Percentiles rank a stretch among this genome's conserved stretches.
phyloP scores from a whole-genome alignment of 2,797 vertebrate genomes.

The Peromyscus melanophrys region DNA sequence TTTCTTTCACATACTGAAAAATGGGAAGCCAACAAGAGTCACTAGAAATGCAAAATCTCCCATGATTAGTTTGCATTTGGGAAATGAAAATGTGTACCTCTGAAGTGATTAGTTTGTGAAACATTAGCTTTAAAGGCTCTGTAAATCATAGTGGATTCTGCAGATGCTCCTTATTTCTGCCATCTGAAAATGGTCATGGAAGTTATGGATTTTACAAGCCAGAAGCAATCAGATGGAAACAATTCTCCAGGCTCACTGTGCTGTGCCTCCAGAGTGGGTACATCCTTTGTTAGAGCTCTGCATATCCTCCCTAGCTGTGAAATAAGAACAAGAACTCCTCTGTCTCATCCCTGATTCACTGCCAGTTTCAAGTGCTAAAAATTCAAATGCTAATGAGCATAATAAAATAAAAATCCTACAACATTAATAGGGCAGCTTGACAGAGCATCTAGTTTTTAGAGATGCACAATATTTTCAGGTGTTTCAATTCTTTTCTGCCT shows the following conservation, averaged over 20 bases:
- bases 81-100: slow-evolving; percentile 31
- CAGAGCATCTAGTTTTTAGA: not conserved
- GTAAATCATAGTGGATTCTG: slow-evolving; percentile 64
- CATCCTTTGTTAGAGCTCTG: not conserved
- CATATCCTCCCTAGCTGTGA: not conserved
- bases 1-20: slow-evolving; percentile 49
- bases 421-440: not conserved
- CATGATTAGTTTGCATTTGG: slow-evolving; percentile 23
- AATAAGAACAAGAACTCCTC: not conserved
- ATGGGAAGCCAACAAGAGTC: not conserved
- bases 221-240: not conserved
- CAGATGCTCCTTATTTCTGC: not conserved
- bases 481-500: slow-evolving; percentile 37
- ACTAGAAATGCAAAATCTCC: not conserved
- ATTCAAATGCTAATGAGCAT: not conserved
- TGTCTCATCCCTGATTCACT: not conserved
- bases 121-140: slow-evolving; percentile 35
- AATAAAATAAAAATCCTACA: not conserved
- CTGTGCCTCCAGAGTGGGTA: not conserved
- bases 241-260: not conserved
- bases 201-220: slow-evolving; percentile 55
- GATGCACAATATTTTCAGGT: slow-evolving; percentile 6
- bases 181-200: slow-evolving; percentile 39
- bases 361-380: not conserved
- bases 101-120: slow-evolving; percentile 47